Base-by-base conservation (phyloP, 2,797 vertebrate species). In the Brachyrhaphis roseni region DNA sequence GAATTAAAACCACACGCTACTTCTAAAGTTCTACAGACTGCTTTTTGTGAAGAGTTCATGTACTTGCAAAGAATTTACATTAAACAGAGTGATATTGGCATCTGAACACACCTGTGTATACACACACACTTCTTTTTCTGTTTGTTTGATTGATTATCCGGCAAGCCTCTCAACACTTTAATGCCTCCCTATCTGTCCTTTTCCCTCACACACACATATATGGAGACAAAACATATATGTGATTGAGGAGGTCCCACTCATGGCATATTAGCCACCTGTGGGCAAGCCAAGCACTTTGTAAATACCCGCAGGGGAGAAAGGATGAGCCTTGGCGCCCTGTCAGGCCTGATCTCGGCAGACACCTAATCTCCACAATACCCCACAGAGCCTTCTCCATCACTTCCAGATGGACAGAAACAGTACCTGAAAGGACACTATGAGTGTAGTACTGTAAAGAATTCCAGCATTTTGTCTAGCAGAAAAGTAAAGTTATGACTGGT, bases 231-330 rank as follows among this genome's bases (percentile, higher is more conserved):
- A 76, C 81, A 84, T 82, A 86, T 64, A 80, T 51, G 76, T 75
- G 84, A 79, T 75, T 78, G 80, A 87, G 82, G 80, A 87, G 78
- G 78, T 84, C 81, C 83, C 78, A 85, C 89, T 83, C 90, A 87
- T 78, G 39, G 88, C 90, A 90, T 90, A 92, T 94, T 93, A 92
- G 91, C 90, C 94, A 94, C 92, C 92, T 94, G 94, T 93, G 91
- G 93, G 88, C 87, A 81, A 92, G 82, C 86, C 85, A 89, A 94
- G 90, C 79, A 80, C 87, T 91, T 90, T 92, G 90, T 90, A 93
- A 94, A 95, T 92, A 94, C 86, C 89, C 82, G 80, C 62, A 81
- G 90, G 82, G 86, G 78, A 79, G 82, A 85, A 79, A 82, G 86
- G 90, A 91, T 91, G 91, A 93, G 89, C 91, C 41, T 71, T 84